Percentiles rank a stretch among this genome's conserved stretches.
Evolutionary conservation across 2,113 vertebrate species (phyloP).

Genomic region (Paralichthys olivaceus): DNA sequence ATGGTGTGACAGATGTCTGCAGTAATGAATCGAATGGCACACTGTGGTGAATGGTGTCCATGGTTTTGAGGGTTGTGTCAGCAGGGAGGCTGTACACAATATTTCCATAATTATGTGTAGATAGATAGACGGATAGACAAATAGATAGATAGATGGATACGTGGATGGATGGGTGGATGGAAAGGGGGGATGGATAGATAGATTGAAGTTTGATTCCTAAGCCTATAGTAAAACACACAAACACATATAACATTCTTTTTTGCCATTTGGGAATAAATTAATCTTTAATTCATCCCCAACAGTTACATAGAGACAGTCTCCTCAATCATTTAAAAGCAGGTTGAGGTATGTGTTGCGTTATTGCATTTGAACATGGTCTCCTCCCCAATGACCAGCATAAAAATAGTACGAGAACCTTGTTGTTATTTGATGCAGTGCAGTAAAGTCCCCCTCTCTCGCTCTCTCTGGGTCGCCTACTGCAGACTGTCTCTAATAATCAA

Average conservation of each 20-base stretch:
- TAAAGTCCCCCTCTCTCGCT: not conserved
- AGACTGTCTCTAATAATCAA: conserved; percentile 12
- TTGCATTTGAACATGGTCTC: not conserved
- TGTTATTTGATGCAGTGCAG: conserved; percentile 21
- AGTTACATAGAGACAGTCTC: not conserved
- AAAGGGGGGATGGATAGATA: too few relatives aligned
- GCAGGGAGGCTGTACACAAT: too few relatives aligned
- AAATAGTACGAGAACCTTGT: not conserved
- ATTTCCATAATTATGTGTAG: too few relatives aligned
- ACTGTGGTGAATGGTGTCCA: too few relatives aligned
- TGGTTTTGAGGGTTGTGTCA: too few relatives aligned
- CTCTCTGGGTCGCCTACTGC: not conserved
- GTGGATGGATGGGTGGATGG: too few relatives aligned
- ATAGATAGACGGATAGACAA: too few relatives aligned
- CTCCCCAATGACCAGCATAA: not conserved
- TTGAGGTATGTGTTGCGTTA: not conserved
- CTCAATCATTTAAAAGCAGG: conserved; percentile 25
- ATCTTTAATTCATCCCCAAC: conserved; percentile 21
- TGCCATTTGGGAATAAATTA: not conserved
- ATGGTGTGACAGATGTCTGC: too few relatives aligned
- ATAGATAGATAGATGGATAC: too few relatives aligned
- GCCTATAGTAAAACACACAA: not conserved
- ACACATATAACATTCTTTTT: not conserved
- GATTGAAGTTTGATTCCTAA: too few relatives aligned
- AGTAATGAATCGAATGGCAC: too few relatives aligned